These are phyloP conservation scores for Sigmodon hispidus DNA, from an alignment of 2,113 vertebrate genomes.

Conservation along the genomic window DNA sequence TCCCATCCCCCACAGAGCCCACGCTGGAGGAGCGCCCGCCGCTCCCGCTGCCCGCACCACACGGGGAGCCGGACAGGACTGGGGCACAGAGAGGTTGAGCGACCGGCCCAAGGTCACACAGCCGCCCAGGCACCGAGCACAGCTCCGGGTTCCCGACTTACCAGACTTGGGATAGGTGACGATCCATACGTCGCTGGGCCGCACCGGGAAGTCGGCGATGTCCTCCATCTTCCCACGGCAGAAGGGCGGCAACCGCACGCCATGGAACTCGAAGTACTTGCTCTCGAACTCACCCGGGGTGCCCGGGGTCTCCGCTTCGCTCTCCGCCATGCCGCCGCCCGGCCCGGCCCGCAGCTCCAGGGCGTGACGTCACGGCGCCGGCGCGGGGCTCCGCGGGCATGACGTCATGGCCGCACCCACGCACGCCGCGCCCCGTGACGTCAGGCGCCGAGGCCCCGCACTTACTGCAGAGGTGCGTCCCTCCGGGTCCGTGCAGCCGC, in stretches of 20 bases:
- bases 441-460: background rate
- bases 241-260: constrained; percentile 97
- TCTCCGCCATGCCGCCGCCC: constrained; percentile 93
- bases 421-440: background rate
- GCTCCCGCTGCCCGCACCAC: background rate
- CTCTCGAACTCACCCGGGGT: constrained; percentile 98
- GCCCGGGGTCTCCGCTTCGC: constrained; percentile 96
- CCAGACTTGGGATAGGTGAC: constrained; percentile 99
- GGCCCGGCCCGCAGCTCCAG: background rate
- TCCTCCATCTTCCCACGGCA: constrained; percentile 99
- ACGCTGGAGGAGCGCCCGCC: background rate
- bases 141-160: constrained; percentile 71
- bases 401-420: constrained; percentile 2
- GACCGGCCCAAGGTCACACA: constrained; percentile 70
- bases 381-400: background rate
- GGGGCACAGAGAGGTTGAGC: constrained; percentile 25
- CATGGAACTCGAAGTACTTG: constrained; percentile 98
- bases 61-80: background rate
- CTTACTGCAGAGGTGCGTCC: background rate
- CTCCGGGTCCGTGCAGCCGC: background rate
- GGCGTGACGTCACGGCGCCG: constrained; percentile 66
- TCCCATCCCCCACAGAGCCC: constrained; percentile 29
- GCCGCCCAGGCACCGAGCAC: background rate
- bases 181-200: constrained; percentile 97
- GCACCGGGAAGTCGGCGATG: constrained; percentile 94